Base-by-base conservation (phyloP, 2,113 vertebrate species). In the Myrmophylax atrothorax region DNA sequence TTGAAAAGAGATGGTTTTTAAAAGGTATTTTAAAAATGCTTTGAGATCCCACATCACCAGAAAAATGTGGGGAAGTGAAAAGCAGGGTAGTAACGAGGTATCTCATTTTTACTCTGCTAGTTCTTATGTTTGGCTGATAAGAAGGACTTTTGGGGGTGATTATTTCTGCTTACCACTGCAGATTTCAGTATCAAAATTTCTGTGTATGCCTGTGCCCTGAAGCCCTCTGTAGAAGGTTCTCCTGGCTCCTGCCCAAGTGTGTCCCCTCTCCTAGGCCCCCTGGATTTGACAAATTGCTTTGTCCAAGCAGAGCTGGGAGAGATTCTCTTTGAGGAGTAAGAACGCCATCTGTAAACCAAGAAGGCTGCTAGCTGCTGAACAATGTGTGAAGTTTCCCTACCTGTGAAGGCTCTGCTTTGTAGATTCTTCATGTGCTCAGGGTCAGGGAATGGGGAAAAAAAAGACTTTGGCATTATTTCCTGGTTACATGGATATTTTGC, bases 11-110 rank as follows among this genome's bases (percentile, higher is more conserved):
- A 55, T 67, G 46, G 3, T 31, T 88, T 93, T 82, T 87, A 60
- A 83, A 90, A 47, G 70, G 14, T 85, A 59, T 80, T 91, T 83
- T 67, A 91, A 76, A 94, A 93, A 93, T 31, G 66, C 76, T 89
- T 88, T 76, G 37, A 86, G 95, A 90, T 79, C 74, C 42, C 25
- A 29, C 33, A 49, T 93, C 76, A 40, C n/a, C 60, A 85, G 56
- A 80, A 90, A 42, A 84, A 82, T 26, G 14, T 17, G 29, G 35
- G 9, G 44, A 68, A 67, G 53, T 56, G 31, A 84, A 72, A 90
- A 93, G 58, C 78, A 90, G 75, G 42, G 69, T 74, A 90, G 58
- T 42, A 58, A 40, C 46, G 37, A 66, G 73, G 47, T 70, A 73
- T 49, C 37, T 68, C 24, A 33, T 84, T 86, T 92, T 93, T 62